Evolutionary conservation across 2,888 invertebrate species (phyloP), one percentile per base, ranked within the genome.

Genomic region (Sesia bembeciformis): DNA sequence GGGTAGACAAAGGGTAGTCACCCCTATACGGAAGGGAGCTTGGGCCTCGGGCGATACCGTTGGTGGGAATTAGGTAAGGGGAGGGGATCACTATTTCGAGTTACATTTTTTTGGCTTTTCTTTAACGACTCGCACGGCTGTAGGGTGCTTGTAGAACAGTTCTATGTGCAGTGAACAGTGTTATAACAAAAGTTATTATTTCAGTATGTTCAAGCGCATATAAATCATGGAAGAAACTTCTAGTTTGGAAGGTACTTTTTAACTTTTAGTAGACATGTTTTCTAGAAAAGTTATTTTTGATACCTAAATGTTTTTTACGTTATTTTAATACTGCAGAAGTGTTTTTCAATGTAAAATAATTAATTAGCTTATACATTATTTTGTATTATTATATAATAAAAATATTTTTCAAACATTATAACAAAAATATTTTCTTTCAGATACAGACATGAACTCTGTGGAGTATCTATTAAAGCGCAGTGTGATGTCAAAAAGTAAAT

Each of bases 401-500:
- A 23, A 23, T 23, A 1, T 23, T 23, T 1, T 23, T 23, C 23
- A 23, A 2, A 23, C 23, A 23, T 23, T 23, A 23, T 23, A 2
- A 23, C 23, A 42, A 38, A 39, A 49, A 23, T n/a, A 51, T 39
- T 52, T 53, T 57, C 38, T 66, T 67, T 43, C 62, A 68, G 66
- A 64, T n/a, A n/a, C 23, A 46, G 46, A 46, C 23, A 46, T 46
- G 40, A 65, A 58, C 51, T 59, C 66, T 23, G 68, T 81, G 70
- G 80, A 82, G 54, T 64, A 68, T 55, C 66, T 76, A 43, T 61
- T 83, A 52, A 81, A 81, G 58, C 69, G 73, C 39, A 80, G 74
- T 61, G 63, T 80, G 67, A 90, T 93, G 62, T 93, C 94, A 0
- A 93, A 94, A 70, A 94, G 93, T 49, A 94, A 94, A 4, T 92